phyloP scores from a whole-genome alignment of 2,113 vertebrate species.

The Heterocephalus glaber region DNA sequence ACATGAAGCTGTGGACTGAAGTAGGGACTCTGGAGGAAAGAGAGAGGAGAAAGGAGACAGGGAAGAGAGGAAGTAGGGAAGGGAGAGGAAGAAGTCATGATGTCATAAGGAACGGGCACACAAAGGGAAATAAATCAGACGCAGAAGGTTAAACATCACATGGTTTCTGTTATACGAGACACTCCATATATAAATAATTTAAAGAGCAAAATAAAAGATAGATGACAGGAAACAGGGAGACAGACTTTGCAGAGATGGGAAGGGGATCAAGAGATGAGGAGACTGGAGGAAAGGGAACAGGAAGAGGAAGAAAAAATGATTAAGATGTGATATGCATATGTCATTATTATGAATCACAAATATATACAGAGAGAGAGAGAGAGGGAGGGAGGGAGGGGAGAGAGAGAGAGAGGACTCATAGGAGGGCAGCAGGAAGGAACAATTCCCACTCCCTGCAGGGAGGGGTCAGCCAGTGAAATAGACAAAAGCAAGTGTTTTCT shows the following conservation, averaged over 20 bases:
- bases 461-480: not conserved
- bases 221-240: not conserved
- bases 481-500: not conserved
- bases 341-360: not conserved
- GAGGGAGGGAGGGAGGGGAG: not conserved
- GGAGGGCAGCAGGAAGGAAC: not conserved
- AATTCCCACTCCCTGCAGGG: accelerated
- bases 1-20: not conserved
- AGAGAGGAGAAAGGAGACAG: accelerated
- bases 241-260: not conserved
- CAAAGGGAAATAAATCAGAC: not conserved
- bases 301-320: not conserved
- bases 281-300: not conserved
- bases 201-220: not conserved
- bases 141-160: not conserved
- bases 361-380: not conserved
- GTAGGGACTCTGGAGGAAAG: not conserved
- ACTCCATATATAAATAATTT: not conserved
- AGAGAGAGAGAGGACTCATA: not conserved
- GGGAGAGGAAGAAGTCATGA: not conserved
- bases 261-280: not conserved
- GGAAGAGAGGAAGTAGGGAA: accelerated
- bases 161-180: not conserved
- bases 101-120: not conserved
- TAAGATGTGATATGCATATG: not conserved